Conservation (phyloP, 53 echinoderm and acorn worm species). For the Astropecten irregularis region DNA sequence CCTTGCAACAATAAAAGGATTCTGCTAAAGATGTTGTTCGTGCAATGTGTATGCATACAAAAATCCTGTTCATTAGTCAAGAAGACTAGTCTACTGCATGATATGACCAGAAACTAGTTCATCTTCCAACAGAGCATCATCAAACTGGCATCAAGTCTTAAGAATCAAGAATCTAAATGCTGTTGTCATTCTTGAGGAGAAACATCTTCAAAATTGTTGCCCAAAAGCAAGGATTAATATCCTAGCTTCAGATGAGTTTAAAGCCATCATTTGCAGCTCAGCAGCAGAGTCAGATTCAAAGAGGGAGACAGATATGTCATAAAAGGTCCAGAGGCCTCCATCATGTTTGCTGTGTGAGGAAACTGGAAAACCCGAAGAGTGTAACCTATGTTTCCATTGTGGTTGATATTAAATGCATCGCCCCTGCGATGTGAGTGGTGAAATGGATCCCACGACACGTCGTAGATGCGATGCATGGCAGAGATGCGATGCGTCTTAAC, state of each 20-base stretch:
- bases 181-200: slow-evolving; percentile 17
- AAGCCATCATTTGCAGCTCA: too few species aligned
- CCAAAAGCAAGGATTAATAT: neutral
- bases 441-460: too few species aligned
- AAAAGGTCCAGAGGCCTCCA: too few species aligned
- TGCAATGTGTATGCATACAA: slow-evolving; percentile 9
- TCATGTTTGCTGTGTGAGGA: too few species aligned
- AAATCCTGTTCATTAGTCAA: neutral
- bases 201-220: neutral
- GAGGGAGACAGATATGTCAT: too few species aligned
- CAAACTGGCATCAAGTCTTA: neutral
- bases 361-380: too few species aligned
- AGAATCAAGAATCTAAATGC: slow-evolving; percentile 1
- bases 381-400: too few species aligned
- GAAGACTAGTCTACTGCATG: slow-evolving; percentile 7
- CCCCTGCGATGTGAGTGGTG: too few species aligned
- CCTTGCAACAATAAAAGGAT: slow-evolving; percentile 12
- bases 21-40: slow-evolving; percentile 10
- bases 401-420: too few species aligned
- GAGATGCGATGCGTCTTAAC: neutral
- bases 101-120: slow-evolving; percentile 3
- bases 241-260: neutral
- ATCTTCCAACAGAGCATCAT: neutral
- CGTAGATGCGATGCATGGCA: neutral
- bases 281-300: too few species aligned